Conservation (phyloP, 37 sponge, comb jelly and placozoan genomes). For the Ianthella basta region DNA sequence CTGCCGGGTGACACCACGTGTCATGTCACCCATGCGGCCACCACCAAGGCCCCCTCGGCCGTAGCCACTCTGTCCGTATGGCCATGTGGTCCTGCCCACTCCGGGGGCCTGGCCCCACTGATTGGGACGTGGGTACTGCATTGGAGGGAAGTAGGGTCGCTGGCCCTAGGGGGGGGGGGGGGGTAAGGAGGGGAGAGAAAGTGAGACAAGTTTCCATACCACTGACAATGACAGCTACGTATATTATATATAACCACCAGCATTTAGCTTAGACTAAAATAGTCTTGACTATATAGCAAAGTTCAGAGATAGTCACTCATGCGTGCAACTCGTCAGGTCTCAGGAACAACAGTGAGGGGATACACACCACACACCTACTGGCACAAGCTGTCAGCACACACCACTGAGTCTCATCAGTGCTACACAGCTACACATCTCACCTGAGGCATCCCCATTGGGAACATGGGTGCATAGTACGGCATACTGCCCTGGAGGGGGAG, state of each 20-base stretch:
- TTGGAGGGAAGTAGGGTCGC: conserved; percentile 64
- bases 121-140: conserved; percentile 36
- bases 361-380: no score
- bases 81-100: conserved; percentile 14
- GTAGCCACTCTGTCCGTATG: conserved; percentile 31
- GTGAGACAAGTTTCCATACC: no score
- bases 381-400: background rate
- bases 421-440: conserved; percentile 23
- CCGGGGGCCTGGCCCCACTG: conserved; percentile 55
- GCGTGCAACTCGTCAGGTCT: no score
- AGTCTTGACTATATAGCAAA: no score
- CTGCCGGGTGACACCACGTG: background rate
- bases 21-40: conserved; percentile 12
- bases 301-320: no score
- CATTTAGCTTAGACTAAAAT: no score
- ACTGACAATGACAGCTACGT: no score
- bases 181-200: no score
- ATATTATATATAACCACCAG: no score
- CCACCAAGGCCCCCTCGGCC: conserved; percentile 32
- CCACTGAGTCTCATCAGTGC: background rate
- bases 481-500: conserved; percentile 6
- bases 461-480: conserved; percentile 22
- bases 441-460: conserved; percentile 68
- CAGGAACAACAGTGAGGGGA: no score
- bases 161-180: no score